phyloP scores from a whole-genome alignment of 37 sponge, comb jelly and placozoan genomes.

The Ianthella basta region DNA sequence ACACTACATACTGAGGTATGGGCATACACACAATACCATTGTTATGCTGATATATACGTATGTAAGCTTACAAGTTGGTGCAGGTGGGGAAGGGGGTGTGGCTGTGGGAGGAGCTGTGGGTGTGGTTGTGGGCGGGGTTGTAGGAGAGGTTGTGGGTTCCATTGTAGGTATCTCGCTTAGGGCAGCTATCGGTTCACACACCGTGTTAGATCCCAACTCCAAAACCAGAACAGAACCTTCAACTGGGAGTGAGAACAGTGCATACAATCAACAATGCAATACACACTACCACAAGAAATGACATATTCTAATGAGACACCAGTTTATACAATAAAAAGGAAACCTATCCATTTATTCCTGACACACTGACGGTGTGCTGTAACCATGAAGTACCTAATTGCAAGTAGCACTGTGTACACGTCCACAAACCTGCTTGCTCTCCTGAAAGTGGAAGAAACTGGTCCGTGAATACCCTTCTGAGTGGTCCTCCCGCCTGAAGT shows the following conservation, averaged over 20 bases:
- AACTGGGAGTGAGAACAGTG: neutral
- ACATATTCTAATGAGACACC: neutral
- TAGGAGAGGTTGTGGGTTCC: neutral
- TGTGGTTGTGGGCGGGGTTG: neutral
- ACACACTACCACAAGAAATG: too few species aligned
- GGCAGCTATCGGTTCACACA: neutral
- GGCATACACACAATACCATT: too few species aligned
- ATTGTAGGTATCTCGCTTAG: neutral
- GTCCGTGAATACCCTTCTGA: constrained; percentile 62
- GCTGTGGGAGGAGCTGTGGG: neutral
- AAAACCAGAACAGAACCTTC: constrained; percentile 15
- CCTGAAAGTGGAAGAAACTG: constrained; percentile 75
- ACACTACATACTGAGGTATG: too few species aligned
- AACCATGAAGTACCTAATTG: too few species aligned
- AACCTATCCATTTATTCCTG: too few species aligned
- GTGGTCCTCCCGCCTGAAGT: neutral
- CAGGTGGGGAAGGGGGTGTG: neutral
- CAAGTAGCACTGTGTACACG: neutral
- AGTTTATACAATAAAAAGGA: neutral
- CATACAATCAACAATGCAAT: neutral
- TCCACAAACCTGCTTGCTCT: constrained; percentile 35
- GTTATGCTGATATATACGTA: too few species aligned
- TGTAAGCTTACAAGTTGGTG: neutral
- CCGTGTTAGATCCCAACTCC: neutral
- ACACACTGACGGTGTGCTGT: too few species aligned